phyloP scores from a whole-genome alignment of 2,113 vertebrate species.

The Tinamus guttatus region DNA sequence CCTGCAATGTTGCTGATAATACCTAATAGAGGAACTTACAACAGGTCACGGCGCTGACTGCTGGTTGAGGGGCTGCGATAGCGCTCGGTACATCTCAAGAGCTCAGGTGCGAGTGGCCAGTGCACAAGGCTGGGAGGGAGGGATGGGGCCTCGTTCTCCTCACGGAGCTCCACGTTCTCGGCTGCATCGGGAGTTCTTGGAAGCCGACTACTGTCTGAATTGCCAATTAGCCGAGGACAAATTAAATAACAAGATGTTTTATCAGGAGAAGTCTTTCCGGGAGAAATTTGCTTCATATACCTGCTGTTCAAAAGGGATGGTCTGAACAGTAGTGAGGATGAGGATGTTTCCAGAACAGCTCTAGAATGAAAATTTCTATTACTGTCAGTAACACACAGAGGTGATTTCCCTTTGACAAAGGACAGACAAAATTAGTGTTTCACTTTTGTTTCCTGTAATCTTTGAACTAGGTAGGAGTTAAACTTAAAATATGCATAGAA shows the following conservation, averaged over 20 bases:
- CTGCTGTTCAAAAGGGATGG: background rate
- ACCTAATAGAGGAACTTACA: background rate
- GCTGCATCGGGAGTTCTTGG: background rate
- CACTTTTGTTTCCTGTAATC: background rate
- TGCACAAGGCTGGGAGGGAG: background rate
- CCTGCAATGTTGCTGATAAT: conserved; percentile 12
- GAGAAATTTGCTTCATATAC: background rate
- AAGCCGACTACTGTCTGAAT: background rate
- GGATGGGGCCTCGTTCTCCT: background rate
- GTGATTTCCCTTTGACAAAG: background rate
- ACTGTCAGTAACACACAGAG: background rate
- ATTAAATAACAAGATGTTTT: background rate
- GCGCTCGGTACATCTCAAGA: background rate
- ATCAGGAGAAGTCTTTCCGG: background rate
- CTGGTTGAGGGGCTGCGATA: background rate
- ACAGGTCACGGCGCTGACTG: background rate
- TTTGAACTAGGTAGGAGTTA: background rate
- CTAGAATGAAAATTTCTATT: background rate
- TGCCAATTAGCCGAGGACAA: background rate
- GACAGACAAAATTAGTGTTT: background rate
- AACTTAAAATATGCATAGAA: background rate
- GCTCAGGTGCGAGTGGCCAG: background rate
- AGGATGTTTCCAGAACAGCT: background rate
- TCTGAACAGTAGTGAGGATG: background rate
- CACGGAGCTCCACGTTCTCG: background rate